Percentiles rank a stretch among this genome's conserved stretches.
Conservation (phyloP, 2,113 vertebrate genomes). For the Globicephala melas region DNA sequence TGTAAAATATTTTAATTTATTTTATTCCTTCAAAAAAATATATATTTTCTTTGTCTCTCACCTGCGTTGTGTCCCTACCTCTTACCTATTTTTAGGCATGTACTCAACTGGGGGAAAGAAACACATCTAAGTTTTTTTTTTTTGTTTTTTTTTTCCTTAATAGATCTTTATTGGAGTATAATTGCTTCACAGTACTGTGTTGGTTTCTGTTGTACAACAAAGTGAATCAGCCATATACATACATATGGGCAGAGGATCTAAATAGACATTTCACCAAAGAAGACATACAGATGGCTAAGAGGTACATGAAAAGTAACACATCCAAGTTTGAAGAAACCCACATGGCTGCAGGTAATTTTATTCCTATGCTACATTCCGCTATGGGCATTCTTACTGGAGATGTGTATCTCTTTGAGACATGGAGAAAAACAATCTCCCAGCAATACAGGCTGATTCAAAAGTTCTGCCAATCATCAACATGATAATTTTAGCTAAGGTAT, state of each 20-base stretch:
- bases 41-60: neutral
- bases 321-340: neutral
- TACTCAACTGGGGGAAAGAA: neutral
- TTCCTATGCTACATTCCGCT: neutral
- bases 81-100: neutral
- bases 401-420: neutral
- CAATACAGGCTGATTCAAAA: neutral
- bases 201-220: too few relatives aligned
- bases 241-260: too few relatives aligned
- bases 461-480: neutral
- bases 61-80: neutral
- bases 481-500: neutral
- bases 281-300: too few relatives aligned
- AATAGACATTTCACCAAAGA: too few relatives aligned
- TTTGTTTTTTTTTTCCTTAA: too few relatives aligned
- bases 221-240: too few relatives aligned
- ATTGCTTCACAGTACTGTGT: too few relatives aligned
- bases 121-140: neutral
- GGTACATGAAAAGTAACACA: neutral
- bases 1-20: neutral
- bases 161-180: too few relatives aligned
- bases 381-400: neutral
- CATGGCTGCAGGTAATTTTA: neutral
- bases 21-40: neutral
- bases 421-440: neutral